phyloP scores from a whole-genome alignment of 2,113 vertebrate species.

The Heloderma charlesbogerti region DNA sequence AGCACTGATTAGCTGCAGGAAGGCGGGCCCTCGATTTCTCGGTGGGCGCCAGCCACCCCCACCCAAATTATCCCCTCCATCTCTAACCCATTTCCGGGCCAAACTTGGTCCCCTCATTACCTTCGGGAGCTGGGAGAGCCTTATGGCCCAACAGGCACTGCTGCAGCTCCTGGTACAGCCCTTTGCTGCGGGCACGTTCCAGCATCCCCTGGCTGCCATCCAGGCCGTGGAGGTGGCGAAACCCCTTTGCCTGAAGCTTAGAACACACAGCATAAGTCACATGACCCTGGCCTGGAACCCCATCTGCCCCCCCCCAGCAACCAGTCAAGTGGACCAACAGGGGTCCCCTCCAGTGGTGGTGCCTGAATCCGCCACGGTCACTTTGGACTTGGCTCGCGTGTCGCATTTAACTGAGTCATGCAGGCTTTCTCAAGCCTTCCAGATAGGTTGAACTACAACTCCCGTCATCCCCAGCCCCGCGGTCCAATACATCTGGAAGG shows the following conservation, averaged over 20 bases:
- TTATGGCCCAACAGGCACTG: conserved; percentile 80
- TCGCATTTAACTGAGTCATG: neutral
- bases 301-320: too few species aligned
- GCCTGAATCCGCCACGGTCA: too few species aligned
- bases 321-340: too few species aligned
- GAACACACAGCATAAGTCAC: neutral
- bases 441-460: too few species aligned
- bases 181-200: conserved; percentile 73
- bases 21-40: neutral
- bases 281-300: neutral
- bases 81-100: neutral
- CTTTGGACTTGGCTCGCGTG: too few species aligned
- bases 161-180: conserved; percentile 82
- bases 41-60: neutral
- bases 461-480: too few species aligned
- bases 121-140: conserved; percentile 78
- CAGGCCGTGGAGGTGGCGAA: conserved; percentile 84
- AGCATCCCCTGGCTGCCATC: conserved; percentile 89
- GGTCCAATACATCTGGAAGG: too few species aligned
- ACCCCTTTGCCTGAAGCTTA: conserved; percentile 86
- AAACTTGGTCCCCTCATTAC: conserved; percentile 65
- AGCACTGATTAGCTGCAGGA: neutral
- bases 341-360: neutral
- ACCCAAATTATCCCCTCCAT: neutral
- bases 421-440: neutral